These are phyloP conservation scores for Myopa testacea DNA, from an alignment of 2,888 invertebrate genomes.

Conservation along the genomic window DNA sequence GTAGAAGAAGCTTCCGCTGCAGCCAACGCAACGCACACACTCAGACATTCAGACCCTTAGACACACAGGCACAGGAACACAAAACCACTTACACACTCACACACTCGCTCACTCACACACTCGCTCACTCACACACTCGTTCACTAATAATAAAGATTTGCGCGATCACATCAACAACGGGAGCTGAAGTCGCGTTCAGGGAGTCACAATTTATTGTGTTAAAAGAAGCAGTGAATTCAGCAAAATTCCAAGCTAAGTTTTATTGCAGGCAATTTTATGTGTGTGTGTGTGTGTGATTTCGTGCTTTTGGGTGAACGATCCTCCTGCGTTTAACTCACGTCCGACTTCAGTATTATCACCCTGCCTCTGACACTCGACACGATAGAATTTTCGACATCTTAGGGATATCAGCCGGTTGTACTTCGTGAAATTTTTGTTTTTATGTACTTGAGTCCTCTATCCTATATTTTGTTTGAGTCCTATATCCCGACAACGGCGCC, in stretches of 20 bases:
- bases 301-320: neutral
- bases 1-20: neutral
- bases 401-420: too few relatives aligned
- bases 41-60: neutral
- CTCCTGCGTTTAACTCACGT: neutral
- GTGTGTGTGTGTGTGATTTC: too few relatives aligned
- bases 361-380: neutral
- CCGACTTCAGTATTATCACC: neutral
- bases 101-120: neutral
- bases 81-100: conserved; percentile 1
- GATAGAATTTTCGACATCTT: neutral
- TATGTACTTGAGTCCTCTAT: neutral
- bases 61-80: too few relatives aligned
- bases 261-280: neutral
- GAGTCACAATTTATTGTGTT: neutral
- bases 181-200: neutral
- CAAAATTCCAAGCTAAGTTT: neutral
- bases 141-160: neutral
- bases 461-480: neutral
- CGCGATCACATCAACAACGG: conserved; percentile 9
- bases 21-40: neutral
- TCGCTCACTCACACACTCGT: neutral
- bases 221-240: conserved; percentile 1
- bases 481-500: conserved; percentile 6
- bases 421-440: too few relatives aligned